Evolutionary conservation across 2,888 invertebrate genomes (phyloP), one percentile per base, ranked within the genome.

Genomic region (Watsonalla binaria): DNA sequence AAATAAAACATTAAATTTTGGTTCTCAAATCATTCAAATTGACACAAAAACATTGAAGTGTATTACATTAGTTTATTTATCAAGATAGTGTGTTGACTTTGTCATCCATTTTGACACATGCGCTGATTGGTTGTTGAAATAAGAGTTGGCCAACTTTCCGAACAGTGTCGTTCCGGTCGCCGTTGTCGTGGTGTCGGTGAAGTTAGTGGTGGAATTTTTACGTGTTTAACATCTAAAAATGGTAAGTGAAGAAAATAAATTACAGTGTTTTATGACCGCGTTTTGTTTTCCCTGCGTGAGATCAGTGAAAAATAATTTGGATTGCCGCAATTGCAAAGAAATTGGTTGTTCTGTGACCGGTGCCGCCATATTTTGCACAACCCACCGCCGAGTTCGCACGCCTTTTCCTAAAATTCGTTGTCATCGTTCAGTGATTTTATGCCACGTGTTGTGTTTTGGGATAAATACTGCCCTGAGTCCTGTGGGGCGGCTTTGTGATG

Each of bases 281-380:
- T 63, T 78, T 83, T 86, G 86, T 71, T 76, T 71, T 70, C 61
- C 54, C 56, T 58, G 62, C 60, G 58, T 59, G 60, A 56, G 61
- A 80, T 76, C 76, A 70, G 66, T 69, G 66, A 65, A 70, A 69
- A 70, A 63, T 54, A 50, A 56, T 66, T 59, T 56, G 51, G 62
- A 70, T 80, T 70, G 60, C 57, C 71, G 79, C 77, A 86, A 75
- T 76, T 83, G 65, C 78, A 85, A 69, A 65, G 66, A 63, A 80
- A 76, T 67, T 66, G 54, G 66, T 71, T 73, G 69, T 76, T 74
- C 66, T 79, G 76, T 75, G 75, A 84, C 90, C 90, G 91, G 91
- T 86, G 90, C 90, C 88, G 89, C 89, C 91, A 91, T 91, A 90
- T 89, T 90, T 88, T 78, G 89, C 89, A 86, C 85, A 82, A 82